Evolutionary conservation across 2,888 invertebrate genomes (phyloP), one percentile per base, ranked within the genome.

Genomic region (Cheilosia pagana): DNA sequence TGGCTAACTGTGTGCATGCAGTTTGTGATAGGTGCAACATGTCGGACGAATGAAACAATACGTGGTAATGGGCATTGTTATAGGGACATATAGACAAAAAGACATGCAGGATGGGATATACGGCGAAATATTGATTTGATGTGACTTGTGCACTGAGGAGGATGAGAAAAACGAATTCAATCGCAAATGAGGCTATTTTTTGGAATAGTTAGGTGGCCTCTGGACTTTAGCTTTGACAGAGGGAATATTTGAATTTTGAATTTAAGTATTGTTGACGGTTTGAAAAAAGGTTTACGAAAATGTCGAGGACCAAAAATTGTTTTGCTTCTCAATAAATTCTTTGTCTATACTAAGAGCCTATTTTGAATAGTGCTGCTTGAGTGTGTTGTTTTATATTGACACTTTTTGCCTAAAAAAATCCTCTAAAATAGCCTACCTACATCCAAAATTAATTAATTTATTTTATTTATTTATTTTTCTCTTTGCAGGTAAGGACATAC

Each of bases 11-110:
- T 68, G 2, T 31, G 71, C 45, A 59, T 53, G 71, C 50, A 57
- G 41, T 78, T 83, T 52, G 60, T 52, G 60, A 50, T 72, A 74
- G 72, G 82, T 78, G 72, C 78, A 83, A 83, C 82, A 83, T 78
- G 78, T 68, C 68, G 78, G 62, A 19, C 55, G 45, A 74, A 52
- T 35, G 55, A 63, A 83, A 74, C 82, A 74, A 68, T 83, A 48
- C 48, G 35, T 16, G 43, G 43, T 83, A 83, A 83, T 83, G 82
- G 78, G 62, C 68, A 74, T 78, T 72, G 62, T 78, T 62, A 28
- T 28, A 81, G 41, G 19, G 60, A 19, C 12, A 45, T 21, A n/a
- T 23, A 21, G 12, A 14, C 21, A 50, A 21, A 50, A 14, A 23
- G 3, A 50, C 31, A 35, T 43, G 53, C 39, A 43, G 59, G 53